Conservation (phyloP, 2,113 vertebrate genomes). For the Grallaria varia region DNA sequence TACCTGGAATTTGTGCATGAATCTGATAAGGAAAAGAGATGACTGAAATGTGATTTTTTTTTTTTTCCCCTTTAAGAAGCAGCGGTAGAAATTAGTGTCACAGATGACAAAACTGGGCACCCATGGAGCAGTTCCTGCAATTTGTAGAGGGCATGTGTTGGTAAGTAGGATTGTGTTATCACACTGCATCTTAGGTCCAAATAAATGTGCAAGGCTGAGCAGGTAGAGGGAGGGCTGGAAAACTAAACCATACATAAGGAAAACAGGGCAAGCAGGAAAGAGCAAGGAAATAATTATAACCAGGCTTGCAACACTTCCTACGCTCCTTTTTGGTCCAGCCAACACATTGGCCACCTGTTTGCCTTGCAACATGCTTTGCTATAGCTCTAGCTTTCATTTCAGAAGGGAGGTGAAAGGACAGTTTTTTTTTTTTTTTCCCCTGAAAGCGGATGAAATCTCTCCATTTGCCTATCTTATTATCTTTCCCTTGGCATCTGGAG, state of each 20-base stretch:
- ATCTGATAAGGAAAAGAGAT: not conserved
- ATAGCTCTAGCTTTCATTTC: not conserved
- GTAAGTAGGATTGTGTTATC: not conserved
- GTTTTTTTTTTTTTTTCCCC: not conserved
- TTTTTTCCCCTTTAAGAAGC: not conserved
- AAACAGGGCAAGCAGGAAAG: constrained; percentile 11
- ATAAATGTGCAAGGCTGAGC: not conserved
- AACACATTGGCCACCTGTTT: constrained; percentile 32
- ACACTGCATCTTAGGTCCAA: not conserved
- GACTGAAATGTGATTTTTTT: not conserved
- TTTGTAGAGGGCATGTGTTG: fast-evolving
- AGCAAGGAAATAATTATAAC: constrained; percentile 40
- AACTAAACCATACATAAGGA: not conserved
- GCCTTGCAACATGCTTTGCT: not conserved
- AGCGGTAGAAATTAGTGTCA: not conserved
- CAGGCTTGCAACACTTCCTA: constrained; percentile 37
- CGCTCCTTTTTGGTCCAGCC: constrained; percentile 20
- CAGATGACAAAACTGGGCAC: not conserved
- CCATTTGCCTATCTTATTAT: not conserved
- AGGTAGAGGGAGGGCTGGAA: not conserved
- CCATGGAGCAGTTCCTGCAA: not conserved
- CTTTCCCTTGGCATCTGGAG: not conserved
- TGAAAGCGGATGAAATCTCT: not conserved
- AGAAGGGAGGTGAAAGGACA: not conserved
- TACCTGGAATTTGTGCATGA: not conserved